phyloP scores from a whole-genome alignment of 2,797 vertebrate genomes.

The Dendrocincla fuliginosa region DNA sequence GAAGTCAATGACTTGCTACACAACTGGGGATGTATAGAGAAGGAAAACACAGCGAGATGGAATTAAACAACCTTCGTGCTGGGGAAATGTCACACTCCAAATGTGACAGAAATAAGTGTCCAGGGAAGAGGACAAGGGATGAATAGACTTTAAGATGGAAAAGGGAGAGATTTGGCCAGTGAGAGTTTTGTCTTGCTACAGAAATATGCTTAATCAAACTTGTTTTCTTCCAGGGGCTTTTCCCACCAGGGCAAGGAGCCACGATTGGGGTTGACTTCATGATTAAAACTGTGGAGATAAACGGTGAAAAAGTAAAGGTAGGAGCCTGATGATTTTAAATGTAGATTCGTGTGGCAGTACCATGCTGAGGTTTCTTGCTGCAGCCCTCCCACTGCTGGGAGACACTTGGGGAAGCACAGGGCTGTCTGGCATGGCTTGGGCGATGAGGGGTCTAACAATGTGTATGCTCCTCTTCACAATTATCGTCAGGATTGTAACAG shows the following conservation, averaged over 20 bases:
- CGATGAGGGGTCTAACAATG: neutral
- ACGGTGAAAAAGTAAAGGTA: constrained; percentile 98
- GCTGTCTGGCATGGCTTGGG: neutral
- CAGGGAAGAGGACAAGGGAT: neutral
- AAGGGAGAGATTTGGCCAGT: neutral
- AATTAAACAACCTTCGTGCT: neutral
- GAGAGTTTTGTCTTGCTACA: neutral
- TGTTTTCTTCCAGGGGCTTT: constrained; percentile 87
- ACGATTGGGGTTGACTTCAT: constrained; percentile 99
- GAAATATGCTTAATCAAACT: neutral
- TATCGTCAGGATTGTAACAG: neutral
- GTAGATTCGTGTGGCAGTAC: accelerated
- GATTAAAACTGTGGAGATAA: constrained; percentile 99
- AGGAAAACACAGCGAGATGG: neutral
- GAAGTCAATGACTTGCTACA: neutral
- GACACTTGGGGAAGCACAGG: accelerated
- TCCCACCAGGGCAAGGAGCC: constrained; percentile 98
- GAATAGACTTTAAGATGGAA: neutral
- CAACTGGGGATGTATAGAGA: neutral
- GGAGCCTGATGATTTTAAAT: neutral
- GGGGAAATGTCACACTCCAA: neutral
- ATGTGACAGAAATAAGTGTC: neutral
- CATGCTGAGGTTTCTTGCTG: neutral
- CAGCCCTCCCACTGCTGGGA: neutral
- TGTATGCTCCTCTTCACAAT: neutral